phyloP scores from a whole-genome alignment of 1,140 invertebrate species.

The Thrips palmi region DNA sequence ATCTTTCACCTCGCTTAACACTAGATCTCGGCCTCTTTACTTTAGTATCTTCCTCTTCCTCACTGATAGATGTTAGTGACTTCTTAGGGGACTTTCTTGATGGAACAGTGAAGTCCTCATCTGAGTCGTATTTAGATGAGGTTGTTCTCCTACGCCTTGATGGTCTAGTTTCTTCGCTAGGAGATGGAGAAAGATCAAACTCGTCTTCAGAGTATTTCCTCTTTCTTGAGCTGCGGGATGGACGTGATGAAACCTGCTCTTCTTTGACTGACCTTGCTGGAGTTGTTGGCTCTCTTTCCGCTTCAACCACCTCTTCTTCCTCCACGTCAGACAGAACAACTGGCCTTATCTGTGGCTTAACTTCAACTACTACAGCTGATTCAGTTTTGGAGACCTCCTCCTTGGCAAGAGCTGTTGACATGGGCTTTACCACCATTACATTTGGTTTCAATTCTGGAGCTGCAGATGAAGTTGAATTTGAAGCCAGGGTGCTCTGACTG shows the following conservation, averaged over 20 bases:
- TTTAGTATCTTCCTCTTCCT: background rate
- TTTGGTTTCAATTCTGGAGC: too few species aligned
- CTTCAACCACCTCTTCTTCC: constrained; percentile 1
- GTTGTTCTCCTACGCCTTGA: background rate
- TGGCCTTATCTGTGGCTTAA: background rate
- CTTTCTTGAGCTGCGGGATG: background rate
- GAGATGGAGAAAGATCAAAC: constrained; percentile 11
- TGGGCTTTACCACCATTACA: too few species aligned
- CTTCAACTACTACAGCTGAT: background rate
- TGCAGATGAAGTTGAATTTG: too few species aligned
- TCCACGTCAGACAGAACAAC: constrained; percentile 9
- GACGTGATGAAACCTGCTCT: background rate
- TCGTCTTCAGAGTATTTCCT: background rate
- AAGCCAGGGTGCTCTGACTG: too few species aligned
- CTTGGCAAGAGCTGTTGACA: too few species aligned
- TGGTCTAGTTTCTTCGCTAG: constrained; percentile 10
- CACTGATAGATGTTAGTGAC: background rate
- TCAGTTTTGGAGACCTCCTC: too few species aligned
- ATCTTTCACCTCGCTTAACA: background rate
- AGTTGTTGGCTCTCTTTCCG: constrained; percentile 4
- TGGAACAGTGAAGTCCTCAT: background rate
- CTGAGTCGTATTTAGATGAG: background rate
- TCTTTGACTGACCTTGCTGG: background rate
- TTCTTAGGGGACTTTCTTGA: background rate
- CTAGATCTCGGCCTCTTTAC: background rate